A percentile compares a stretch with the other conserved stretches of the same genome.
These are phyloP conservation scores for Poecilia wingei DNA, from an alignment of 2,797 vertebrate genomes.

Conservation along the genomic window DNA sequence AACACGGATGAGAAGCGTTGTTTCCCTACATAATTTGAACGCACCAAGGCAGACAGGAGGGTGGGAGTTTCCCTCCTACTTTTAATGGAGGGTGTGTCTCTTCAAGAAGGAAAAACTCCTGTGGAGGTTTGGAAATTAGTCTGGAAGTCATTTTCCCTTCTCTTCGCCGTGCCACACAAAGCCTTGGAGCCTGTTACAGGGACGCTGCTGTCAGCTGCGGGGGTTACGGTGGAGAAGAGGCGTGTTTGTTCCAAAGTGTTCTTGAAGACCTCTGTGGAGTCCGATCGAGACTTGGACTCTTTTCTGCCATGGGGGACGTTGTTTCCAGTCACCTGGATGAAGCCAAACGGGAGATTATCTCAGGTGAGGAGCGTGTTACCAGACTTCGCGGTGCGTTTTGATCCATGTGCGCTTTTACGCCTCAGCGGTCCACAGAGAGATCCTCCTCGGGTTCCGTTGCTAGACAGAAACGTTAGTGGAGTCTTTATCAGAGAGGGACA, in stretches of 20 bases:
- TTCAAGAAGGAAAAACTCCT: conserved; percentile 6
- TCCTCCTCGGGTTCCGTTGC: not conserved
- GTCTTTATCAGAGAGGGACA: not conserved
- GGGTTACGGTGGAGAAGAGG: not conserved
- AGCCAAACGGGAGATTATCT: conserved; percentile 86
- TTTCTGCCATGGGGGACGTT: conserved; percentile 88
- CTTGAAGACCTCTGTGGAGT: conserved; percentile 6
- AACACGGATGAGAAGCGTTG: not conserved
- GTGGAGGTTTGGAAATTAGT: not conserved
- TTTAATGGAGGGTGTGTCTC: conserved; percentile 69
- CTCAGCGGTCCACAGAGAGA: not conserved
- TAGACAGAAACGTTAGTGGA: not conserved
- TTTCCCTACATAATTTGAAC: conserved; percentile 10
- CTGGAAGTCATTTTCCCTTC: not conserved
- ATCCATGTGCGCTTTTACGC: conserved; percentile 27
- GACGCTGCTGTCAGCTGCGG: not conserved
- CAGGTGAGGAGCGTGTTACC: conserved; percentile 80
- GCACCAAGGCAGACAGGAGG: conserved; percentile 28
- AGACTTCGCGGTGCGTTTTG: not conserved
- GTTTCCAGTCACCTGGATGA: conserved; percentile 95
- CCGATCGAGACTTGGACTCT: conserved; percentile 14
- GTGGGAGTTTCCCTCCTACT: conserved; percentile 15
- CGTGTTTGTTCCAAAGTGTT: not conserved
- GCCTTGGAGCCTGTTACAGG: not conserved
- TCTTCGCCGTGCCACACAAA: not conserved